These are phyloP conservation scores for Standfussiana lucernea DNA, from an alignment of 2,888 invertebrate genomes.

Conservation along the genomic window DNA sequence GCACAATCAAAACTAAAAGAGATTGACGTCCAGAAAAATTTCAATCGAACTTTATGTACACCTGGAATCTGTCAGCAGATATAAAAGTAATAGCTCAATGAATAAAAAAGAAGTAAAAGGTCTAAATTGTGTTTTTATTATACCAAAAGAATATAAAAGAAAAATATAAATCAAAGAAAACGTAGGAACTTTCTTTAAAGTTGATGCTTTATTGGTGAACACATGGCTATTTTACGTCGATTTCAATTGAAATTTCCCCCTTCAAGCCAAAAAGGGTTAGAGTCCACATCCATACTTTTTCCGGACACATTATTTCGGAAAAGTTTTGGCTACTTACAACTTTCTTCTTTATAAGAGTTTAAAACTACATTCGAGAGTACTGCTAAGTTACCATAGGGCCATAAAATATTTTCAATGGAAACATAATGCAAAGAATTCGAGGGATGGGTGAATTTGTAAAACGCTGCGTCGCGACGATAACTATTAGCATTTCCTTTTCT, in stretches of 20 bases:
- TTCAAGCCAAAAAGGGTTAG: slow-evolving; percentile 33
- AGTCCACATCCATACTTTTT: slow-evolving; percentile 39
- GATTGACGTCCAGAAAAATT: slow-evolving; percentile 38
- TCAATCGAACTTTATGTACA: slow-evolving; percentile 33
- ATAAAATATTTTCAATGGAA: slow-evolving; percentile 40
- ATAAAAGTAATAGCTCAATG: slow-evolving; percentile 65
- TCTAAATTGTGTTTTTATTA: slow-evolving; percentile 66
- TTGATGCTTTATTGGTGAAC: slow-evolving; percentile 34
- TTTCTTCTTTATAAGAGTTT: slow-evolving; percentile 47
- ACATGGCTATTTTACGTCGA: slow-evolving; percentile 24
- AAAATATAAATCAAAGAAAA: slow-evolving; percentile 38
- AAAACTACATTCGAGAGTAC: slow-evolving; percentile 57
- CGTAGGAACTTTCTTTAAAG: slow-evolving; percentile 44
- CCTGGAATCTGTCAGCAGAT: slow-evolving; percentile 67
- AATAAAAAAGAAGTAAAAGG: slow-evolving; percentile 68
- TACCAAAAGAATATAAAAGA: slow-evolving; percentile 50
- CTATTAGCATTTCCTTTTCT: slow-evolving; percentile 21
- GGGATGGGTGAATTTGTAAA: slow-evolving; percentile 31
- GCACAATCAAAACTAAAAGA: slow-evolving; percentile 44
- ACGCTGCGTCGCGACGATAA: slow-evolving; percentile 16
- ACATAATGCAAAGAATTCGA: slow-evolving; percentile 33
- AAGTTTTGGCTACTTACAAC: slow-evolving; percentile 43
- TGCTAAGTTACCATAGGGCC: slow-evolving; percentile 26
- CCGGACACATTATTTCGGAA: slow-evolving; percentile 16
- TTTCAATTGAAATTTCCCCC: slow-evolving; percentile 35